Base-by-base conservation (phyloP, 2,888 invertebrate species). In the Dynastes tityus region DNA sequence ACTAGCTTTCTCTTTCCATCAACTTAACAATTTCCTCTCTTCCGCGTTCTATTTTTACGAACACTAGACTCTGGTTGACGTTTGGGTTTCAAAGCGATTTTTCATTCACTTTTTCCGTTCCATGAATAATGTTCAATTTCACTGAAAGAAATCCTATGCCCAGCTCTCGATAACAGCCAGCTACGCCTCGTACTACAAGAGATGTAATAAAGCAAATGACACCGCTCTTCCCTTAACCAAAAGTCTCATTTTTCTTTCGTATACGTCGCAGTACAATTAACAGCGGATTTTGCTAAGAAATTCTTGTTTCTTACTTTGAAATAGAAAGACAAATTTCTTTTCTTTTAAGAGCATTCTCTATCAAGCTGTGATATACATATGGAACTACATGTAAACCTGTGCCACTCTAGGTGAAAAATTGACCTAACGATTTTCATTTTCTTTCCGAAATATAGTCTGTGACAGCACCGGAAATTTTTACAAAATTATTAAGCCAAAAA, bases 201-300 rank as follows among this genome's bases (percentile, higher is more conserved):
- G 22, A 45, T 40, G n/a, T 45, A 67, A 67, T 49, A 67, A n/a
- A 49, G 16, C 45, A 40, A 45, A 45, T 63, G 63, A 13, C 55
- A 55, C 22, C 16, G 16, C 63, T 63, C 8, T 61, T 63, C 27
- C 63, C 27, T 32, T 63, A n/a, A 22, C 22, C 11, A 13, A n/a
- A 63, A 32, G 13, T 11, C 1, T n/a, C 63, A 13, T 29, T 63
- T 29, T 63, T 63, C 63, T 37, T 63, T n/a, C 11, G 82, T 81
- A 13, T 78, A 79, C 55, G 82, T 83, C 64, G 32, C 22, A 64
- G 29, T 51, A 16, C 63, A 76, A 71, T 70, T 58, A 40, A 45
- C 32, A 53, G 76, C 0, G 37, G 11, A 63, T 63, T 58, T 58
- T 32, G 11, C 8, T 37, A 37, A 0, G 32, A 37, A 37, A 5